Base-by-base conservation (phyloP, 2,888 invertebrate species). In the Caenorhabditis parvicauda region DNA sequence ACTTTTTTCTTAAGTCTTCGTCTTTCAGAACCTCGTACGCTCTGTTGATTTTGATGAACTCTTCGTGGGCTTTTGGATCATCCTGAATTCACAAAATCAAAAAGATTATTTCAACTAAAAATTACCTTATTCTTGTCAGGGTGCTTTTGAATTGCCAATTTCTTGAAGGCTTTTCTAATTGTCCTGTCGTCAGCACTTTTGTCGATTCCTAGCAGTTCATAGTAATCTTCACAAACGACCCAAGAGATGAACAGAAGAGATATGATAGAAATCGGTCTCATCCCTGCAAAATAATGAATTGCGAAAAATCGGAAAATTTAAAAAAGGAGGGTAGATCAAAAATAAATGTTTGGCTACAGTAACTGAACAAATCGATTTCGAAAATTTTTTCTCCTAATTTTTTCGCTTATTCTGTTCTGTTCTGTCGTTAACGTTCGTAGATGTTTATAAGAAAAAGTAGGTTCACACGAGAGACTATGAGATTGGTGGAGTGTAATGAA, bases 21-120 rank as follows among this genome's bases (percentile, higher is more conserved):
- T 91, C 91, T 82, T 90, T 91, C 14, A 92, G 82, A 2, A 89
- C 88, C 82, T 92, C 91, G 84, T 92, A 92, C 0, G 91, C 91
- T 78, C 88, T 87, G 46, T 89, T 89, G 44, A 91, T 86, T 83
- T 87, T 87, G 25, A 91, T 82, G 81, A 92, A 92, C 67, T 87
- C 88, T 42, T 87, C 87, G 81, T 90, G 89, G 7, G 89, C 88
- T 49, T 88, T 84, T 54, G 86, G 86, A 82, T 88, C 87, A 81
- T 88, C 88, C 90, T 90, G 77, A 32, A 83, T 79, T 32, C n/a
- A n/a, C n/a, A n/a, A n/a, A n/a, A n/a, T n/a, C n/a, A n/a, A n/a
- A n/a, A n/a, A n/a, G n/a, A n/a, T n/a, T n/a, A n/a, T n/a, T n/a
- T n/a, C n/a, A n/a, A n/a, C n/a, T n/a, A 46, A 28, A 27, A 37